Conservation (phyloP, 2,113 vertebrate species). For the Echinops telfairi region DNA sequence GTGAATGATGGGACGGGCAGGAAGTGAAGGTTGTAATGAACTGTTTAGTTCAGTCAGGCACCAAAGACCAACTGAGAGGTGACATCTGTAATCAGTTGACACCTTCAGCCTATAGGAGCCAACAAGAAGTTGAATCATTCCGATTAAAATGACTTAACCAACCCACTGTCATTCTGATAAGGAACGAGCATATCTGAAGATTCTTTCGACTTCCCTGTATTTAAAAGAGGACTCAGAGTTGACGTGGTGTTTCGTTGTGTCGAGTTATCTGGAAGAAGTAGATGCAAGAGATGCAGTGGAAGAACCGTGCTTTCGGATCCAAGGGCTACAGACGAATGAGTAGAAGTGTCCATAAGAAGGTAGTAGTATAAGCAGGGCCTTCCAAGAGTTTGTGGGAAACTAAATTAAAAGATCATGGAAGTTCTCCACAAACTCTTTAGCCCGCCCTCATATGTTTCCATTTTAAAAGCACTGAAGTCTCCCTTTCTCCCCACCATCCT, state of each 20-base stretch:
- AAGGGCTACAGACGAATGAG: no score
- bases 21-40: not conserved
- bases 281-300: no score
- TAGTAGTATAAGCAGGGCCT: no score
- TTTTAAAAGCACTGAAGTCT: not conserved
- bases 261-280: not conserved
- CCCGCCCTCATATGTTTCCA: no score
- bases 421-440: no score
- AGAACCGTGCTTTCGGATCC: no score
- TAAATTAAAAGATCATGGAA: no score
- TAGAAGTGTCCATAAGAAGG: no score
- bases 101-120: not conserved
- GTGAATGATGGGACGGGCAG: not conserved
- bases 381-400: no score
- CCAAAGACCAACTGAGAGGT: not conserved
- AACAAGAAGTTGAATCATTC: not conserved
- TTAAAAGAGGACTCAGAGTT: not conserved
- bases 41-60: not conserved
- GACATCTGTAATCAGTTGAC: not conserved
- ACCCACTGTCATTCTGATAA: constrained; percentile 7
- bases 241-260: not conserved
- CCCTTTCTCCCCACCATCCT: not conserved
- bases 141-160: constrained; percentile 21
- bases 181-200: not conserved
- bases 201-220: not conserved